These are phyloP conservation scores for Clarias gariepinus DNA, from an alignment of 2,113 vertebrate genomes.

Conservation along the genomic window DNA sequence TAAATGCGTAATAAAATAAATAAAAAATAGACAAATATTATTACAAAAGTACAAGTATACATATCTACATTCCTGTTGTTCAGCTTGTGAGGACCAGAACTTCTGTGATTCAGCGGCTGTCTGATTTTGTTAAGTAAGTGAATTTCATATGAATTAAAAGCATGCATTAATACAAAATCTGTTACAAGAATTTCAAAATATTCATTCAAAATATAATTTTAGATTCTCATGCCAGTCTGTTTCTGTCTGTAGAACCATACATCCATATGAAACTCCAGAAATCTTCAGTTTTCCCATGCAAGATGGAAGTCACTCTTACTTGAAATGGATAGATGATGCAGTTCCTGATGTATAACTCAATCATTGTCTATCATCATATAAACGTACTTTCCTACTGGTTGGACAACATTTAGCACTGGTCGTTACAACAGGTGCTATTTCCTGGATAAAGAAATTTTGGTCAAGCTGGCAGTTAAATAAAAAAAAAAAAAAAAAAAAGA, in stretches of 20 bases:
- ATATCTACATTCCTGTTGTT: conserved; percentile 35
- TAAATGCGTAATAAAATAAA: not conserved
- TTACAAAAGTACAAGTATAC: not conserved
- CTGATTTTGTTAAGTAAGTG: conserved; percentile 79
- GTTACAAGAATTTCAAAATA: not conserved
- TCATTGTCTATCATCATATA: not conserved
- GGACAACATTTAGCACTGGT: not conserved
- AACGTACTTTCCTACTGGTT: not conserved
- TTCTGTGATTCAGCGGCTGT: conserved; percentile 73
- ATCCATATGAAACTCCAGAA: conserved; percentile 84
- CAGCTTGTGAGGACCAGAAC: conserved; percentile 86
- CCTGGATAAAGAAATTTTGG: not conserved
- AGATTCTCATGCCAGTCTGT: not conserved
- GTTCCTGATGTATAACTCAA: conserved; percentile 66
- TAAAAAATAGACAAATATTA: not conserved
- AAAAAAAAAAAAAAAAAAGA: not conserved
- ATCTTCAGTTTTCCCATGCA: conserved; percentile 82
- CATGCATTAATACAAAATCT: not conserved
- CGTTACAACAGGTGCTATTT: no score
- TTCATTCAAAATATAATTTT: not conserved
- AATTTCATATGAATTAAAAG: not conserved
- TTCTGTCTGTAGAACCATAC: conserved; percentile 72
- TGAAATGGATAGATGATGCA: conserved; percentile 81
- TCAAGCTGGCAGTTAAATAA: not conserved
- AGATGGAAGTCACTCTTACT: conserved; percentile 76